Evolutionary conservation across 1,140 invertebrate genomes (phyloP).

Genomic region (Drosophila fuyamai): DNA sequence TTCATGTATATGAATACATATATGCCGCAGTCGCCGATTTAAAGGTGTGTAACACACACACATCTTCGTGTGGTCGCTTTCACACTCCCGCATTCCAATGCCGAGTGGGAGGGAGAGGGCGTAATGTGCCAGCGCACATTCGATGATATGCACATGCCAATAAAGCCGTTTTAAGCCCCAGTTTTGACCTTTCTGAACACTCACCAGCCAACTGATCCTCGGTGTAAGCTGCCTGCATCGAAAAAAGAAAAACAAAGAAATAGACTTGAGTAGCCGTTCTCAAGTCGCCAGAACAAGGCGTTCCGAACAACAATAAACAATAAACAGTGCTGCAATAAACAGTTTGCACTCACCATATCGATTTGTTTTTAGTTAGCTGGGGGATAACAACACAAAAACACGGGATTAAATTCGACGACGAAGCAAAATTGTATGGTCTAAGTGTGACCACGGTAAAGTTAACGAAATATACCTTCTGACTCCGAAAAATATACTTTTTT

Average conservation of each 20-base stretch:
- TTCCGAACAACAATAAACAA: slow-evolving; percentile 3
- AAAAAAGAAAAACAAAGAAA: slow-evolving; percentile 23
- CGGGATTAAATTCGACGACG: slow-evolving; percentile 51
- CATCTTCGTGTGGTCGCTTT: slow-evolving; percentile 34
- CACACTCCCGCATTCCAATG: slow-evolving; percentile 31
- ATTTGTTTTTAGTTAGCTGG: slow-evolving; percentile 53
- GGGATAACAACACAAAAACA: slow-evolving; percentile 70
- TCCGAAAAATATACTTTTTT: too few species aligned
- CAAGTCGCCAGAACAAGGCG: too few species aligned
- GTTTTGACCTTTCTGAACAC: slow-evolving; percentile 84
- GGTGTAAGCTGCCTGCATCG: slow-evolving; percentile 92
- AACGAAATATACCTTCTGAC: too few species aligned
- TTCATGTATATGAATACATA: slow-evolving; percentile 54
- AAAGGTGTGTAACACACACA: slow-evolving; percentile 65
- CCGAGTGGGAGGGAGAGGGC: slow-evolving; percentile 24
- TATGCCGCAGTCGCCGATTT: slow-evolving; percentile 45
- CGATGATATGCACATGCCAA: slow-evolving; percentile 11
- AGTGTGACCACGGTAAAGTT: too few species aligned
- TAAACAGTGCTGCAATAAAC: slow-evolving; percentile 5
- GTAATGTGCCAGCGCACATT: slow-evolving; percentile 63
- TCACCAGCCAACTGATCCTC: slow-evolving; percentile 96
- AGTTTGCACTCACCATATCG: slow-evolving; percentile 64
- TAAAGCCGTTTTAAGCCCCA: slow-evolving; percentile 8
- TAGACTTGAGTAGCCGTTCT: slow-evolving; percentile 2
- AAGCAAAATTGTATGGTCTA: slow-evolving; percentile 24